Conservation (phyloP, 2,888 invertebrate genomes). For the Chaitophorus viminalis region DNA sequence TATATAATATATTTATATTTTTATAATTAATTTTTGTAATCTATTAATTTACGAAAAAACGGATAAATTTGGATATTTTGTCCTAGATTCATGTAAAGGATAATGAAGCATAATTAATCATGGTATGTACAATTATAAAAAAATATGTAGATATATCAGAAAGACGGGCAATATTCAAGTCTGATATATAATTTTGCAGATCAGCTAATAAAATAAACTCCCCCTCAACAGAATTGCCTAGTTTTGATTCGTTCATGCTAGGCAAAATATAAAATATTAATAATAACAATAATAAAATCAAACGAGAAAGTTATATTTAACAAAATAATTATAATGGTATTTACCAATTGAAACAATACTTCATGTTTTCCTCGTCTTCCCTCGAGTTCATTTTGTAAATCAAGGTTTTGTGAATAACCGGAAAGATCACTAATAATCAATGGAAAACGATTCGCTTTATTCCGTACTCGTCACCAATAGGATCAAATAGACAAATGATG, state of each 20-base stretch:
- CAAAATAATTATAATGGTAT: neutral
- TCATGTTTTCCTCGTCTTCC: conserved; percentile 14
- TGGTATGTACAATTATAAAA: too few species aligned
- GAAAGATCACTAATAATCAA: neutral
- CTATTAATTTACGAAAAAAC: too few species aligned
- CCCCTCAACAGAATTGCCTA: neutral
- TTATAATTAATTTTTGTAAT: too few species aligned
- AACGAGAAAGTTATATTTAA: neutral
- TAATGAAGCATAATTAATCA: too few species aligned
- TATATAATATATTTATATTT: too few species aligned
- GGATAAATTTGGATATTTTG: too few species aligned
- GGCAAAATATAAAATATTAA: neutral
- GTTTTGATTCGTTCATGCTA: neutral
- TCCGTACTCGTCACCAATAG: neutral
- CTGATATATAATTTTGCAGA: too few species aligned
- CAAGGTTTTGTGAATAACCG: neutral
- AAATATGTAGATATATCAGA: too few species aligned
- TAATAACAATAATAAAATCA: neutral
- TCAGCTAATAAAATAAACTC: neutral
- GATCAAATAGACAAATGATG: neutral
- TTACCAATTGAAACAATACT: conserved; percentile 56
- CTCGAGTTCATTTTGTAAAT: conserved; percentile 30
- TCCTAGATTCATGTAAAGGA: too few species aligned
- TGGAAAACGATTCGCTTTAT: neutral
- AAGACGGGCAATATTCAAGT: too few species aligned